Evolutionary conservation across 2,113 vertebrate species (phyloP).

Genomic region (Myodes glareolus): DNA sequence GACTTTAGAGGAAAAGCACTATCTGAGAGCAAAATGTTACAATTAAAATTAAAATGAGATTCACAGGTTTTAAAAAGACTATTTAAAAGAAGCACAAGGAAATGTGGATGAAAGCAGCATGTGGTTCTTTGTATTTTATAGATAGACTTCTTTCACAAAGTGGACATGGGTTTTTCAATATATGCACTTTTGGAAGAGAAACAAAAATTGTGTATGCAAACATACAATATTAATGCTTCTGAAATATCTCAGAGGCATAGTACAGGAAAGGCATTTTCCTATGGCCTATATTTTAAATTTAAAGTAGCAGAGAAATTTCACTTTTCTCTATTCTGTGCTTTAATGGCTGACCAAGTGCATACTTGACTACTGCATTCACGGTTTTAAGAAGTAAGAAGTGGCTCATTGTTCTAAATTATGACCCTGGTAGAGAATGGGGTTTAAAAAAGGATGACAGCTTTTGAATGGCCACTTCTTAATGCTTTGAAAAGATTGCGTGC

Average conservation of each 20-base stretch:
- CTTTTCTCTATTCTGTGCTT: not conserved
- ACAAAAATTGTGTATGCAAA: constrained; percentile 44
- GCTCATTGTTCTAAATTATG: constrained; percentile 20
- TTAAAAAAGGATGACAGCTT: not conserved
- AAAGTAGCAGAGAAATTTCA: not conserved
- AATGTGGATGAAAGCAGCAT: constrained; percentile 60
- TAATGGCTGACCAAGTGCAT: not conserved
- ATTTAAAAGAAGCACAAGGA: constrained; percentile 48
- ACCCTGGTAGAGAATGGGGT: not conserved
- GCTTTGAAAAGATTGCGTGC: not conserved
- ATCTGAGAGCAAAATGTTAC: constrained; percentile 59
- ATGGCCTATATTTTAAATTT: constrained; percentile 7
- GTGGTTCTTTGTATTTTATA: constrained; percentile 68
- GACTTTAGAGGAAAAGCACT: constrained; percentile 52
- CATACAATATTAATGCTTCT: constrained; percentile 27
- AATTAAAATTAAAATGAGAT: constrained; percentile 78
- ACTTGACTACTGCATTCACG: not conserved
- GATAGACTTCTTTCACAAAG: constrained; percentile 50
- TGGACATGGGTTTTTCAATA: constrained; percentile 32
- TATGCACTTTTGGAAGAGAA: constrained; percentile 41
- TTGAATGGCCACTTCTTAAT: not conserved
- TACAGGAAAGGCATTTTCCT: not conserved
- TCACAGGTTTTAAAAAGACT: constrained; percentile 45
- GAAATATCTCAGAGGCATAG: not conserved
- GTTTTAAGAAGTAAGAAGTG: not conserved